Conservation (phyloP, 1,140 invertebrate species). For the Drosophila orena region DNA sequence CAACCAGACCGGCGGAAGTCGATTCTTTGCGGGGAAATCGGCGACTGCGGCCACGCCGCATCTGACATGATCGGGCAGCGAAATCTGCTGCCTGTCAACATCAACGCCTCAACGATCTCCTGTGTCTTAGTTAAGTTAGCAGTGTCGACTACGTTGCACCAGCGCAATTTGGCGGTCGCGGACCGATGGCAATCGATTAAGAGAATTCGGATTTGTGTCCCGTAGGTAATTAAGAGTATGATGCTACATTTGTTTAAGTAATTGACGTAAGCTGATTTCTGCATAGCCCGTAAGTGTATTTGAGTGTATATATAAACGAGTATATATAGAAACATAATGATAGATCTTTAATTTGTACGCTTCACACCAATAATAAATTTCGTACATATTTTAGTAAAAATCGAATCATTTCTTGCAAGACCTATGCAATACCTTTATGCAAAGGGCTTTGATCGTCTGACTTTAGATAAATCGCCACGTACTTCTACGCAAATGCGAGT, state of each 20-base stretch:
- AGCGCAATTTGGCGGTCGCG: slow-evolving; percentile 19
- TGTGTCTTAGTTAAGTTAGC: slow-evolving; percentile 81
- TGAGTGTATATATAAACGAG: slow-evolving; percentile 52
- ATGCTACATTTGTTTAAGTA: slow-evolving; percentile 74
- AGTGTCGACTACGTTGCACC: slow-evolving; percentile 35
- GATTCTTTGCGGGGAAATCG: slow-evolving; percentile 65
- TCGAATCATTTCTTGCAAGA: background rate
- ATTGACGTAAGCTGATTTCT: slow-evolving; percentile 66
- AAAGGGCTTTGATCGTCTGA: background rate
- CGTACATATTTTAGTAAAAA: slow-evolving; percentile 63
- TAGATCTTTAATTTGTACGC: slow-evolving; percentile 68
- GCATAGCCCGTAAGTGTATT: slow-evolving; percentile 55
- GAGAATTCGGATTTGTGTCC: slow-evolving; percentile 47
- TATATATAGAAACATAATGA: slow-evolving; percentile 33
- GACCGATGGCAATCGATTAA: slow-evolving; percentile 63
- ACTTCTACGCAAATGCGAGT: background rate
- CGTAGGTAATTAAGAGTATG: slow-evolving; percentile 61
- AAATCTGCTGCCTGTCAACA: slow-evolving; percentile 43
- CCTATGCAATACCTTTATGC: no score
- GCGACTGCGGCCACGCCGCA: slow-evolving; percentile 48
- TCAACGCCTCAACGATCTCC: slow-evolving; percentile 76
- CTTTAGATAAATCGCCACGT: background rate
- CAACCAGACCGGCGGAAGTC: slow-evolving; percentile 68
- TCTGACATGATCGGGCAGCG: slow-evolving; percentile 71
- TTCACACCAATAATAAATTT: slow-evolving; percentile 76